Percentiles rank a stretch among this genome's conserved stretches.
Evolutionary conservation across 2,113 vertebrate genomes (phyloP).

Genomic region (Copsychus sechellarum): DNA sequence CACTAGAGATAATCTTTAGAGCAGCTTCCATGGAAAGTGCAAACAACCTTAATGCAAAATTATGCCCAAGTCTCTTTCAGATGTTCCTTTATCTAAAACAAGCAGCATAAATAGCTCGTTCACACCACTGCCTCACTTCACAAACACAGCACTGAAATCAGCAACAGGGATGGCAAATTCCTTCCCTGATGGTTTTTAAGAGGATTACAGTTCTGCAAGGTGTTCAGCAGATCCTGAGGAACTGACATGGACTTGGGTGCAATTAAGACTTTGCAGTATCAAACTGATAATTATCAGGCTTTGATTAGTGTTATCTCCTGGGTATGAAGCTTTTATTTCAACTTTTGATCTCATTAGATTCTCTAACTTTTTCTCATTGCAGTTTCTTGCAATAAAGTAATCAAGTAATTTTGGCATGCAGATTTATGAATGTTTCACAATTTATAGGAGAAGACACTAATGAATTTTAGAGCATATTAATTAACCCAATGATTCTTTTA

Average conservation of each 20-base stretch:
- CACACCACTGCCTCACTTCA: not conserved
- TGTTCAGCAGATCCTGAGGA: not conserved
- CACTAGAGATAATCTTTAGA: not conserved
- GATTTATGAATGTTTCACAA: not conserved
- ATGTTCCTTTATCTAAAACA: conserved; percentile 8
- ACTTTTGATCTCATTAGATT: not conserved
- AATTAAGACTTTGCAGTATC: not conserved
- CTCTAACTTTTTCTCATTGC: not conserved
- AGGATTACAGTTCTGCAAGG: not conserved
- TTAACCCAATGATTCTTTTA: not conserved
- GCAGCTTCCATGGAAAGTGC: not conserved
- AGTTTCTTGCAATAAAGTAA: not conserved
- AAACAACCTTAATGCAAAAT: not conserved
- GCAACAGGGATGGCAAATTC: not conserved
- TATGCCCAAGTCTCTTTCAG: not conserved
- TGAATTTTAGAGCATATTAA: not conserved
- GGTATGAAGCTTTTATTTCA: not conserved
- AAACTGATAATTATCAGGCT: not conserved
- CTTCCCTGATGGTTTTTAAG: not conserved
- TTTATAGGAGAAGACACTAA: not conserved
- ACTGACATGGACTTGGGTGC: not conserved
- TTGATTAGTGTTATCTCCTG: not conserved
- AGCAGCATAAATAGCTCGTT: not conserved
- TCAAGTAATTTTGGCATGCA: not conserved
- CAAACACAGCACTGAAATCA: not conserved